Base-by-base conservation (phyloP, 2,888 invertebrate genomes). In the Patella depressa region DNA sequence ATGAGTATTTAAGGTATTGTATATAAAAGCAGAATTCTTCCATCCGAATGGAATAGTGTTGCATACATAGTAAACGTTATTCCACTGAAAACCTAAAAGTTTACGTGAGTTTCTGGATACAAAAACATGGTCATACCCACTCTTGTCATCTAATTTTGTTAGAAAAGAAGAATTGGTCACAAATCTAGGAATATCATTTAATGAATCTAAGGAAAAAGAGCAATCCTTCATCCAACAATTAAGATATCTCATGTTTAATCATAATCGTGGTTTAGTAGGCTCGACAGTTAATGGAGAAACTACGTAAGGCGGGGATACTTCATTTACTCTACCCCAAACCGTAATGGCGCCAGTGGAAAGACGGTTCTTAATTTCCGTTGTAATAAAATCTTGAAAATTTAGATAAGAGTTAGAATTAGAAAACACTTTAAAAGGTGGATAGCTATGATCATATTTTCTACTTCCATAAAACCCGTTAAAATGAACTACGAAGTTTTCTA, bases 31-130 rank as follows among this genome's bases (percentile, higher is more conserved):
- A 57, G 57, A 57, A 57, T 57, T 57, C n/a, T 57, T 65, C 65
- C 65, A 65, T 19, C 65, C 65, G 65, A 65, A 65, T 65, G 65
- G 65, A 19, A 65, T 65, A 65, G 17, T 65, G 24, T 65, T 65
- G 24, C 65, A 65, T 19, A 65, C 65, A 65, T 65, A 65, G 65
- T 65, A 65, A 15, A 65, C 24, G 65, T 17, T 24, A 15, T n/a
- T n/a, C 65, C 65, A 65, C 65, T 65, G 65, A 65, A 65, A 65
- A 19, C 65, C 65, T 15, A 65, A 65, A 19, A 65, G n/a, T 19
- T n/a, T 24, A 2, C 19, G 15, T 7, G 65, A 65, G 24, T 19
- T 24, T 24, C 24, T 65, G 7, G 65, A 65, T 17, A 65, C 65
- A 24, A n/a, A 65, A n/a, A 65, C 65, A 65, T 19, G 65, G 7